Base-by-base conservation (phyloP, 2,888 invertebrate species). In the Punctoribates punctum region DNA sequence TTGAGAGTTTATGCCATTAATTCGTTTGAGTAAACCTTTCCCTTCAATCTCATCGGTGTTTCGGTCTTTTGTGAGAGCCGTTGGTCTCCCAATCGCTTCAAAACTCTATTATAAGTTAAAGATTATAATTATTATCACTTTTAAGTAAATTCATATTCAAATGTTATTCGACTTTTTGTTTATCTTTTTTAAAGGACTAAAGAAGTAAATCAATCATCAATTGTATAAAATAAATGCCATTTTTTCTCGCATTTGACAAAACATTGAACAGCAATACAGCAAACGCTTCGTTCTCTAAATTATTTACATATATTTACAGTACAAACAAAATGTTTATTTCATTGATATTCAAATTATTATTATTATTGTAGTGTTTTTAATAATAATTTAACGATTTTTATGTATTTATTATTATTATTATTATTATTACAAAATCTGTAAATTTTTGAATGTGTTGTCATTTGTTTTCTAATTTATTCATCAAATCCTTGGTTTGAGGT, bases 171-270 rank as follows among this genome's bases (percentile, higher is more conserved):
- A 42, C 11, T 42, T 42, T 42, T 42, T 42, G 8, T 42, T 51
- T 9, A 1, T 51, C 13, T 20, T 20, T 51, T n/a, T 20, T n/a
- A 51, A 51, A 51, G 20, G 51, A 51, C n/a, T 51, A 20, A 34
- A 51, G 51, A 51, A 51, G 51, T 51, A 51, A 51, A 51, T n/a
- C 20, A 51, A 51, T 20, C 51, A 51, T 51, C n/a, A 51, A 51
- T 6, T 51, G 34, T 51, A 9, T 51, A 51, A 51, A 51, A n/a
- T n/a, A 51, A 51, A 20, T 51, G 51, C 20, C 51, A 51, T 51
- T 51, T 51, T 20, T 51, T 20, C 5, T 51, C 51, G 51, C 51
- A 20, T 51, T 51, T 51, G 51, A 51, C 51, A 51, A 51, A 51
- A 51, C 51, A 20, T 42, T 42, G 42, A 42, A 51, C 4, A 51